A percentile compares a stretch with the other conserved stretches of the same genome.
phyloP scores from a whole-genome alignment of 2,113 vertebrate species.

The Fregata magnificens region DNA sequence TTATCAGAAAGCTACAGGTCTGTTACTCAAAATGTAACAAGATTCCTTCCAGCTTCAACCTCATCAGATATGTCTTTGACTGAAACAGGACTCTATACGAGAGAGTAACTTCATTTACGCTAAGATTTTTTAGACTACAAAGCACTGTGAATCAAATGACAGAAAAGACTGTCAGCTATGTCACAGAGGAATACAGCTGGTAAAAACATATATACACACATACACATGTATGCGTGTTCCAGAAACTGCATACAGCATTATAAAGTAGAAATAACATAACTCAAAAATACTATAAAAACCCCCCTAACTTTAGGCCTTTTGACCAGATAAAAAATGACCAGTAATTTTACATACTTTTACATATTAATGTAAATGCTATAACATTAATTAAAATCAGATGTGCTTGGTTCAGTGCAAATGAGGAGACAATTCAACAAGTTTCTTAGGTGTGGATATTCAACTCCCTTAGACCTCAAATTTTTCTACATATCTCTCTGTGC shows the following conservation, averaged over 20 bases:
- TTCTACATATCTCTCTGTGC: not conserved
- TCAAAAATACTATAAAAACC: not conserved
- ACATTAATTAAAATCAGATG: not conserved
- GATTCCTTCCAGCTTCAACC: not conserved
- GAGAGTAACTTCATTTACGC: not conserved
- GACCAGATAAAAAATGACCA: not conserved
- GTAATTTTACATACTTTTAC: not conserved
- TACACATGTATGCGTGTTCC: accelerated
- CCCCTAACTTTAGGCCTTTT: not conserved
- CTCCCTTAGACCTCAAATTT: not conserved
- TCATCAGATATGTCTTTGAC: not conserved
- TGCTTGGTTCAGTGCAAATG: not conserved
- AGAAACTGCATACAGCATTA: not conserved
- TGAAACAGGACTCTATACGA: not conserved
- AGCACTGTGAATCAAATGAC: not conserved
- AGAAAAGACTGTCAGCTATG: not conserved
- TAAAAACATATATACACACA: not conserved
- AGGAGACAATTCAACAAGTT: not conserved
- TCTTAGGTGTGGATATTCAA: not conserved
- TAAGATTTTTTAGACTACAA: not conserved
- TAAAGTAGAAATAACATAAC: not conserved
- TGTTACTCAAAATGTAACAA: not conserved
- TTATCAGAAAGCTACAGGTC: not conserved
- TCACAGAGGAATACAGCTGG: not conserved
- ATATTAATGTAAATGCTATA: not conserved